Base-by-base conservation (phyloP, 2,888 invertebrate genomes). In the Aquatica leii region DNA sequence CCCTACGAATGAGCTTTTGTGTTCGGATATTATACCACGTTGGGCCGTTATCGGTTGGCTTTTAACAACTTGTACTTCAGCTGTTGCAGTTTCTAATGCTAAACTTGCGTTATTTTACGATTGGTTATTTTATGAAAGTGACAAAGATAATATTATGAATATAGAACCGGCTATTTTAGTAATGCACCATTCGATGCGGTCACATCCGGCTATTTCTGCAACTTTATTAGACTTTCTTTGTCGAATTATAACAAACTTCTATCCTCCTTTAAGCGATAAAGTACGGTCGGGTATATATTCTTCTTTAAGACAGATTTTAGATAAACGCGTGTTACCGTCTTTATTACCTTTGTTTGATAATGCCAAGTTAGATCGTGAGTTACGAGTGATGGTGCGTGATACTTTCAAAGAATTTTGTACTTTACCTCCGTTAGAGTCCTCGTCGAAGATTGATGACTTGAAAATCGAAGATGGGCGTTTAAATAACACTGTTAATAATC, bases 21-120 rank as follows among this genome's bases (percentile, higher is more conserved):
- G 94, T 82, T 95, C 95, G n/a, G 95, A 96, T 78, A 93, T 96
- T 79, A 95, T 95, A 81, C 96, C 96, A 70, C 86, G 96, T 72
- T 96, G 96, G 96, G 95, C 95, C 68, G 93, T 96, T 48, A 95
- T 96, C 76, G 95, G 95, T 59, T 96, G 96, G 96, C 86, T 96
- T 6, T 85, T 96, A 60, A 94, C 94, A 43, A 94, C 95, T 11
- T 95, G 94, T 79, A 95, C 95, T 37, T 93, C 94, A 46, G 91
- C 89, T 77, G 93, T 94, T 34, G 94, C 94, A 48, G 92, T 93
- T 60, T 92, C 94, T 53, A 95, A 95, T 85, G 94, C 95, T 48
- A 97, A 96, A 82, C 82, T 96, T 60, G 94, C 95, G 12, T 84
- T 97, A 50, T 96, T 97, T 81, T 95, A 94, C 81, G 97, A 97